A percentile compares a stretch with the other conserved stretches of the same genome.
Conservation (phyloP, 2,113 vertebrate genomes). For the Otus sunia region DNA sequence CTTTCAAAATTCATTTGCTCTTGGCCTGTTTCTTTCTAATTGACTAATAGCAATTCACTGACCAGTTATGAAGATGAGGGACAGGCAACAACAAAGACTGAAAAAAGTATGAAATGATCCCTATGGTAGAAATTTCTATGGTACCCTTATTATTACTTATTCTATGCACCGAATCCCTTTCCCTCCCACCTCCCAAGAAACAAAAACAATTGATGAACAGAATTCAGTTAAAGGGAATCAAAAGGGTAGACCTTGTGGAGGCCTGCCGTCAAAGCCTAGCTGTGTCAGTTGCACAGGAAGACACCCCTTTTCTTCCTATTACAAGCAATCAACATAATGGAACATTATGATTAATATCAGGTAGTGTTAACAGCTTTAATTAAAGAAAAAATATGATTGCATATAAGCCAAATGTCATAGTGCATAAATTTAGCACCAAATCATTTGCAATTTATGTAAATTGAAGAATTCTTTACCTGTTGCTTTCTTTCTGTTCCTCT, state of each 20-base stretch:
- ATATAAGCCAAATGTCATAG: conserved; percentile 90
- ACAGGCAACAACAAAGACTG: conserved; percentile 76
- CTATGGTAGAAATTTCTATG: conserved; percentile 88
- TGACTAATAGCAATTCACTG: conserved; percentile 22
- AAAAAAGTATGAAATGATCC: conserved; percentile 82
- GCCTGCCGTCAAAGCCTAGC: conserved; percentile 99
- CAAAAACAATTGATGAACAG: conserved; percentile 99
- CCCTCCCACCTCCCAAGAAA: conserved; percentile 85
- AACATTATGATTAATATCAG: conserved; percentile 99
- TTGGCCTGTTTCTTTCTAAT: neutral
- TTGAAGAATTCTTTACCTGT: conserved; percentile 93
- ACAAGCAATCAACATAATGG: conserved; percentile 99
- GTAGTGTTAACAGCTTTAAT: conserved; percentile 92
- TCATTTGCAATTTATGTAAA: conserved; percentile 90
- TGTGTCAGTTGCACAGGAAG: conserved; percentile 99
- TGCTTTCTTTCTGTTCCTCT: conserved; percentile 93
- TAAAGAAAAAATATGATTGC: conserved; percentile 86
- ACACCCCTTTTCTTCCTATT: conserved; percentile 99
- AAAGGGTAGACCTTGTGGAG: conserved; percentile 99
- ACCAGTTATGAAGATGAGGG: conserved; percentile 75
- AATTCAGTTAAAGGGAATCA: conserved; percentile 99
- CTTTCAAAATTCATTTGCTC: neutral
- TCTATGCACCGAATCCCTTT: conserved; percentile 76
- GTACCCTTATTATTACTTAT: conserved; percentile 77
- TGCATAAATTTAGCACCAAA: conserved; percentile 89